phyloP scores from a whole-genome alignment of 2,888 invertebrate genomes.

The Eristalis arbustorum region DNA sequence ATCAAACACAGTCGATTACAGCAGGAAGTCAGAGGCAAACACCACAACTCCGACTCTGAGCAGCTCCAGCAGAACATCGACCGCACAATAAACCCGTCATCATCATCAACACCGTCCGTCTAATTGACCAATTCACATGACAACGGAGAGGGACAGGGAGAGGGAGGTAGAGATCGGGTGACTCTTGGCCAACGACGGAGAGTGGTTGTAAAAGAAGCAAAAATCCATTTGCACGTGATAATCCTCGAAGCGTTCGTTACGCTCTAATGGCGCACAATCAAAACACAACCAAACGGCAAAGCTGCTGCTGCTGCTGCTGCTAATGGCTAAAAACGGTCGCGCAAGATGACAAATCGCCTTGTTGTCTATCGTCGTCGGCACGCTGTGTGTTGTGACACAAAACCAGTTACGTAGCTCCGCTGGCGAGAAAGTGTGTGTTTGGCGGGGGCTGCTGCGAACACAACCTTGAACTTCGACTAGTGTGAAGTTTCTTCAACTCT shows the following conservation, averaged over 20 bases:
- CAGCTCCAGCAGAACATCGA: not conserved
- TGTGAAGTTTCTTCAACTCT: slow-evolving; percentile 8
- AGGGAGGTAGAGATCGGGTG: too few species aligned
- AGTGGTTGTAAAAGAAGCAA: not conserved
- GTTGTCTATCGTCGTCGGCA: not conserved
- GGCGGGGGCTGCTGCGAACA: not conserved
- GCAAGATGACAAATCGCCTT: slow-evolving; percentile 3
- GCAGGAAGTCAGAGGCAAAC: not conserved
- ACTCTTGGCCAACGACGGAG: not conserved
- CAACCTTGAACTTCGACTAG: slow-evolving; percentile 57
- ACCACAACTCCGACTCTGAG: not conserved
- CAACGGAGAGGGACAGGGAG: not conserved
- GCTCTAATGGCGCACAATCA: not conserved
- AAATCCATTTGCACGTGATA: not conserved
- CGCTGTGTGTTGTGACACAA: slow-evolving; percentile 16
- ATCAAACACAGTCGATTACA: not conserved
- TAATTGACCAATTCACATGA: not conserved
- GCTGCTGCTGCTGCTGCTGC: too few species aligned
- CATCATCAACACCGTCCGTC: not conserved
- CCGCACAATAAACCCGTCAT: not conserved
- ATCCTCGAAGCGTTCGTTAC: not conserved
- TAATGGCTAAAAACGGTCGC: not conserved
- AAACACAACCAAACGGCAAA: slow-evolving; percentile 14
- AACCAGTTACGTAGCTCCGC: slow-evolving; percentile 42
- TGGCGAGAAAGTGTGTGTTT: slow-evolving; percentile 2